Percentiles rank a stretch among this genome's conserved stretches.
Evolutionary conservation across 2,797 vertebrate species (phyloP).

Genomic region (Dipus sagitta): DNA sequence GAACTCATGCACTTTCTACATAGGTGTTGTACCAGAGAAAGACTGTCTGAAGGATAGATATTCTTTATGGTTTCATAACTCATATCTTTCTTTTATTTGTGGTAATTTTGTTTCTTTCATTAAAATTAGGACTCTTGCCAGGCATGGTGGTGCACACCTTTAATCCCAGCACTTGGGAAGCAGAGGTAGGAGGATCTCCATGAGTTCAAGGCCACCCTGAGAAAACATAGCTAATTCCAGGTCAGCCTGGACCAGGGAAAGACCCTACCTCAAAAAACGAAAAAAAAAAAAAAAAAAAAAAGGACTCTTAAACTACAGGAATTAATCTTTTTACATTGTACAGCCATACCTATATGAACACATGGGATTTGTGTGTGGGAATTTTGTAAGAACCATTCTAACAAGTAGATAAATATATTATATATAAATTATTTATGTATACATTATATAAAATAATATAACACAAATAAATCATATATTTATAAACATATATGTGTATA

Average conservation of each 20-base stretch:
- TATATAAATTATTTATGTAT: no score
- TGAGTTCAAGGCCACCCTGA: no score
- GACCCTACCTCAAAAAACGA: no score
- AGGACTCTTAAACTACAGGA: not conserved
- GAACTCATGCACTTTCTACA: not conserved
- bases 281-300: no score
- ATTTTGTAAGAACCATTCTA: not conserved
- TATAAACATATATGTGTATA: no score
- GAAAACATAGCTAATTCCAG: no score
- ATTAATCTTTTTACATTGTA: not conserved
- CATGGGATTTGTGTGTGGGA: not conserved
- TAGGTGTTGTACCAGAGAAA: not conserved
- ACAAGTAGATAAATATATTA: not conserved
- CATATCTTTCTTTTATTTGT: not conserved
- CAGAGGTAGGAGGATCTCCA: no score
- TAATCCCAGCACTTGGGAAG: no score
- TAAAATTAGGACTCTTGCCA: not conserved
- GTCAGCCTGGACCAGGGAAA: no score
- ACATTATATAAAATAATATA: no score
- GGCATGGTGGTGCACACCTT: no score
- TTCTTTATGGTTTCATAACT: not conserved
- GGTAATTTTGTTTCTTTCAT: not conserved
- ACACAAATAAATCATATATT: no score
- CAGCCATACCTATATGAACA: not conserved
- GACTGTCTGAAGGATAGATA: not conserved